Base-by-base conservation (phyloP, 2,113 vertebrate species). In the Lycaon pictus region DNA sequence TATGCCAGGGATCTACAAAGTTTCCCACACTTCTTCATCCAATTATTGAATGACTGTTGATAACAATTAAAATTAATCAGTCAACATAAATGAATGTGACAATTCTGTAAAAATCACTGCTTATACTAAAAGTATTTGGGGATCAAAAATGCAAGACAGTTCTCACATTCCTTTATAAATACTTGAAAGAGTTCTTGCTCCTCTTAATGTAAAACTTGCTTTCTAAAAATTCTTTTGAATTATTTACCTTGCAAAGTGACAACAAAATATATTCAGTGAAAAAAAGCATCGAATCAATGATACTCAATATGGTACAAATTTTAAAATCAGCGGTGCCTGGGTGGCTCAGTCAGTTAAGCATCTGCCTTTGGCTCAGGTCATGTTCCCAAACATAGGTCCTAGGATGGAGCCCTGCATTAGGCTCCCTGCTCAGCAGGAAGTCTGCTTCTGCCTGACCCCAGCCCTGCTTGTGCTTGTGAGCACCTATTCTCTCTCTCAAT, bases 171-270 rank as follows among this genome's bases (percentile, higher is more conserved):
- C 9, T 95, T 85, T 55, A 71, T 83, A 23, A 93, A 81, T 89
- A 89, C n/a, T 3, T 92, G 27, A 90, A 88, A 55, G 83, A 88
- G 55, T 56, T 48, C 3, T 22, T 79, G 35, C 15, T 95, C n/a
- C 25, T 81, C 20, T 71, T 87, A 93, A 51, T 29, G 23, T 29
- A 15, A 22, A 94, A 60, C 3, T 71, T 76, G 22, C 58, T 88
- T 96, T 43, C 60, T 90, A 94, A 88, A 93, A 82, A 63, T 86
- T 69, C 13, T 67, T 87, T 85, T 23, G 23, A 95, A 37, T 63
- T 85, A 92, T 51, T 88, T 72, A 86, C 22, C 9, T 80, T 88
- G 58, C 13, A 95, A 90, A 93, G 7, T 60, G 51, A 37, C 25
- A 92, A 62, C 4, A 60, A 83, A 69, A 92, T 37, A 12, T 56